Evolutionary conservation across 2,113 vertebrate genomes (phyloP), one percentile per base, ranked within the genome.

Genomic region (Nematolebias whitei): DNA sequence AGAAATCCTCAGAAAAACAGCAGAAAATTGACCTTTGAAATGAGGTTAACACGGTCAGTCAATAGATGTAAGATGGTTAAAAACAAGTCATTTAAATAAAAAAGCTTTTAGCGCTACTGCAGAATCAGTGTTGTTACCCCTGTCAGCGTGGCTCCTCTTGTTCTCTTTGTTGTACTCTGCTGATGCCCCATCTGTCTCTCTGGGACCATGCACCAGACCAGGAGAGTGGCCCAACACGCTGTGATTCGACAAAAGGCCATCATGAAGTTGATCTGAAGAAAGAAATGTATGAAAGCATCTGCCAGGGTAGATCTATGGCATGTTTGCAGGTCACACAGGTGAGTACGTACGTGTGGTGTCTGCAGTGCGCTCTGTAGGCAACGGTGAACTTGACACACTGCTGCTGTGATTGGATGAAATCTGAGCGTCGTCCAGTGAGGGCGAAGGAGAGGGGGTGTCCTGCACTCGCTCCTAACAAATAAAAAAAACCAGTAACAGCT

Each of bases 401-500:
- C 96, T 98, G 93, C 96, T 98, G 75, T 96, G 95, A 69, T 96
- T 96, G 19, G 96, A 98, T 29, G 97, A 97, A 88, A 96, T 92
- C 75, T 94, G 95, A 23, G 95, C 94, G 80, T 98, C 97, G 83
- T 99, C 96, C 83, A 99, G 83, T 38, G 97, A 99, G 23, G 96
- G 95, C 32, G 95, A 94, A 18, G 97, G 97, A 2, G 97, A 99
- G 6, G 96, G 96, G 55, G 96, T 99, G 85, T 97, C 96, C 12
- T 90, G 93, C 74, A 97, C 93, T 48, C 96, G 94, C 85, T 98
- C 96, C 97, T 99, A 47, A 20, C n/a, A 16, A 59, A 26, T 45
- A 68, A 66, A 60, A 61, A 26, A 44, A 47, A 59, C 29, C 22
- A 35, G 10, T 4, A 35, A 35, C 43, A 44, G 16, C 43, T 44